Evolutionary conservation across 2,888 invertebrate species (phyloP), one percentile per base, ranked within the genome.

Genomic region (Lymantria monacha): DNA sequence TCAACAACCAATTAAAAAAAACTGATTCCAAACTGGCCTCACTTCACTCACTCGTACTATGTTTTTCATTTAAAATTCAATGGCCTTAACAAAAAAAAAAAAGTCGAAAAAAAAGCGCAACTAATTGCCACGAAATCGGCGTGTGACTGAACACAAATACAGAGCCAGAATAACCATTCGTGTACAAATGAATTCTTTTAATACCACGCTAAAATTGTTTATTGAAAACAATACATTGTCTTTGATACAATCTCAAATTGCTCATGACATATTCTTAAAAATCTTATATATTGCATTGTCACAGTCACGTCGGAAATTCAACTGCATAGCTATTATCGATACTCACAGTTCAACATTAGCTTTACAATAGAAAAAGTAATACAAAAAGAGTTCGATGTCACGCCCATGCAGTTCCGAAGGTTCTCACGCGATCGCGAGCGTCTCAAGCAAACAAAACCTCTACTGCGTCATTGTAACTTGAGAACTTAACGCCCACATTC

Each of bases 351-450:
- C 79, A 75, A 74, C 81, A 83, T 85, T 84, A 82, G 76, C 75
- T 73, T 73, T 70, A 80, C 81, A 83, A 83, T 82, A 79, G 75
- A 74, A 79, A 66, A 74, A 67, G 63, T 54, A 69, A 74, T 67
- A 85, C 73, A 85, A 85, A 87, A 86, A 85, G 77, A 75, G 74
- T 76, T 76, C 83, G 76, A 87, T 88, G 90, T 89, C 90, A 91
- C 90, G 89, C 88, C 87, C 83, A 87, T 88, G 88, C 87, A 85
- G 83, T 84, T 81, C 83, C 71, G 72, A 79, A 79, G 84, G 83
- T 90, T 91, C 90, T 89, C 90, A 90, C 90, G 90, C 82, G 80
- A 79, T 77, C 75, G 72, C 72, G 66, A 59, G 71, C 72, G 74
- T 74, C 79, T 74, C 83, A 76, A 86, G 77, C 86, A 90, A 90